Percentiles rank a stretch among this genome's conserved stretches.
Conservation (phyloP, 2,888 invertebrate species). For the Cephus nigrinus region DNA sequence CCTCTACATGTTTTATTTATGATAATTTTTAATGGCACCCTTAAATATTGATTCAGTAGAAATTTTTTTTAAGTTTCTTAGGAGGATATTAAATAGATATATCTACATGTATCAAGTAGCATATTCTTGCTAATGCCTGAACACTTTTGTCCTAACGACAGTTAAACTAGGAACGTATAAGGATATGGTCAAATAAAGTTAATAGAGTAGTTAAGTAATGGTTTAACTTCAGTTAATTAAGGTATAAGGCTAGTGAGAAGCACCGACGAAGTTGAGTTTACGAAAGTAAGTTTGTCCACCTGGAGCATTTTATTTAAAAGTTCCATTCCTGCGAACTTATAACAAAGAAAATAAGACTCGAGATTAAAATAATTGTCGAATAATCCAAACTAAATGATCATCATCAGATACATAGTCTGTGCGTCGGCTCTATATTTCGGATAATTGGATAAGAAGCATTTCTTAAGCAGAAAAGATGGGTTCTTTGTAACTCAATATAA, state of each 20-base stretch:
- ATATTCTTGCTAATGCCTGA: not conserved
- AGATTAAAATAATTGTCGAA: not conserved
- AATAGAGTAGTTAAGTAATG: slow-evolving; percentile 14
- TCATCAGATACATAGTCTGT: not conserved
- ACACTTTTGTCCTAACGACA: not conserved
- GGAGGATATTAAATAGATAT: not conserved
- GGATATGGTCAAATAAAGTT: slow-evolving; percentile 1
- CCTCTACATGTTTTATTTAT: not conserved
- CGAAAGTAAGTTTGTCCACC: slow-evolving; percentile 5
- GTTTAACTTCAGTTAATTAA: slow-evolving; percentile 13
- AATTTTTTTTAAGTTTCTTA: not conserved
- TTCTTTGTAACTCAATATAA: not conserved
- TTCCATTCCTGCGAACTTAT: not conserved
- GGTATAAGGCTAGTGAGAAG: not conserved
- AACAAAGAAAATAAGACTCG: not conserved
- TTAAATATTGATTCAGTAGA: not conserved
- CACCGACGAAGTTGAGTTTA: not conserved
- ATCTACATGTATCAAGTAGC: not conserved
- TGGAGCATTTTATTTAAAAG: not conserved
- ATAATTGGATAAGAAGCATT: not conserved
- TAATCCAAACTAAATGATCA: not conserved
- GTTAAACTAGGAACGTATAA: not conserved
- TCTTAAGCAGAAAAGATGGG: not conserved
- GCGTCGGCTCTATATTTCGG: not conserved
- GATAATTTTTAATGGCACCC: not conserved